Conservation (phyloP, 2,113 vertebrate genomes). For the Nycticorax nycticorax region DNA sequence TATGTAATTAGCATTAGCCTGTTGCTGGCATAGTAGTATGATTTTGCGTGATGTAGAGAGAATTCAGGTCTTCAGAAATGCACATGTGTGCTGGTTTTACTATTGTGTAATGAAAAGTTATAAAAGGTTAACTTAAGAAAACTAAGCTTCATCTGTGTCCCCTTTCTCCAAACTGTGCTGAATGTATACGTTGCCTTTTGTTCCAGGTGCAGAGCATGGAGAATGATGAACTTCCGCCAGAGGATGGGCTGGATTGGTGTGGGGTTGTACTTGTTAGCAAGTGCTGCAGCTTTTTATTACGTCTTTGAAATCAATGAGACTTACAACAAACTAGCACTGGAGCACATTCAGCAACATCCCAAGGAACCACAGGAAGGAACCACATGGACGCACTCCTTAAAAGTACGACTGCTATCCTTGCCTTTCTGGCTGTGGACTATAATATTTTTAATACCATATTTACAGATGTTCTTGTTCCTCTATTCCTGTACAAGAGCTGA, state of each 20-base stretch:
- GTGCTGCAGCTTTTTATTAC: slow-evolving; percentile 87
- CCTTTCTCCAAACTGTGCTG: not conserved
- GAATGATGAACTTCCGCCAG: slow-evolving; percentile 99
- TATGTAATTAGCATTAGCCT: not conserved
- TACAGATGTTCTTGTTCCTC: slow-evolving; percentile 96
- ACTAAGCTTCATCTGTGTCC: not conserved
- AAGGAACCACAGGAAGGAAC: slow-evolving; percentile 73
- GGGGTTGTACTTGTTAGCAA: slow-evolving; percentile 87
- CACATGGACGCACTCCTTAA: slow-evolving; percentile 79
- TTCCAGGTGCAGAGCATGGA: slow-evolving; percentile 90
- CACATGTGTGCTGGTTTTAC: not conserved
- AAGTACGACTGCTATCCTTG: slow-evolving; percentile 83
- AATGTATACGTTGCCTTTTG: not conserved
- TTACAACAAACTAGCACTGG: slow-evolving; percentile 88
- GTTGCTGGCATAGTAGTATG: not conserved
- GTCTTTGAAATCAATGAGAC: slow-evolving; percentile 93
- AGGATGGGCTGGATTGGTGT: slow-evolving; percentile 97
- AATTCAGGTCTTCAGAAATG: not conserved
- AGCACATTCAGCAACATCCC: slow-evolving; percentile 82
- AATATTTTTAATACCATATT: slow-evolving; percentile 91
- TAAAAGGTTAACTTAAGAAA: not conserved
- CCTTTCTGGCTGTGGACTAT: slow-evolving; percentile 92
- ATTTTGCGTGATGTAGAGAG: not conserved
- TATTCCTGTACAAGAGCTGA: slow-evolving; percentile 96
- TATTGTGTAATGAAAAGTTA: not conserved